A percentile compares a stretch with the other conserved stretches of the same genome.
Evolutionary conservation across 2,888 invertebrate species (phyloP).

Genomic region (Norana najaformis): DNA sequence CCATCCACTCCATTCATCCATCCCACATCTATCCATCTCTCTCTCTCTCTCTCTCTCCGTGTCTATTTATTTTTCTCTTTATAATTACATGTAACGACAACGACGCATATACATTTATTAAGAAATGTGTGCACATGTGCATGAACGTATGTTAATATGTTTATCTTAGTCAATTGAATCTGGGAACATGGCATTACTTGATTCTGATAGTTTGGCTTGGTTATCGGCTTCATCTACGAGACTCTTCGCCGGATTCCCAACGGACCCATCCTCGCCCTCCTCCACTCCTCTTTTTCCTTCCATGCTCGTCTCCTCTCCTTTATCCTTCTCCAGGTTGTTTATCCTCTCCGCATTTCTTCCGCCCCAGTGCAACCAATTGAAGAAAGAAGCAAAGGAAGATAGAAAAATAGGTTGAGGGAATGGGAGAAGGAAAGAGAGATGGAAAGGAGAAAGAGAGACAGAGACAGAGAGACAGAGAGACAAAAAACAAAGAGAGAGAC

Average conservation of each 20-base stretch:
- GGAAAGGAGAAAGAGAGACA: too few relatives aligned
- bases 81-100: not conserved
- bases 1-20: not conserved
- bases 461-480: not conserved
- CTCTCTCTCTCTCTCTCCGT: not conserved
- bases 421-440: not conserved
- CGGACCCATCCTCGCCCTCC: not conserved
- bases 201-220: not conserved
- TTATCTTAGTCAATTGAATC: not conserved
- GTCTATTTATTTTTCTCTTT: not conserved
- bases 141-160: not conserved
- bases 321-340: not conserved
- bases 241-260: not conserved
- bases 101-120: not conserved
- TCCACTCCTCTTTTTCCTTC: not conserved
- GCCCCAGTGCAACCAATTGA: not conserved
- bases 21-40: not conserved
- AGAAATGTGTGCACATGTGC: too few relatives aligned
- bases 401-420: too few relatives aligned
- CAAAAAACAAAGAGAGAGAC: not conserved
- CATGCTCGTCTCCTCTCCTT: not conserved
- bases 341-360: slow-evolving; percentile 1
- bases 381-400: not conserved
- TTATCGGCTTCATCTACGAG: not conserved
- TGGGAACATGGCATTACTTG: not conserved